Conservation (phyloP, 64 coral and sea anemone species). For the Actinia equina region DNA sequence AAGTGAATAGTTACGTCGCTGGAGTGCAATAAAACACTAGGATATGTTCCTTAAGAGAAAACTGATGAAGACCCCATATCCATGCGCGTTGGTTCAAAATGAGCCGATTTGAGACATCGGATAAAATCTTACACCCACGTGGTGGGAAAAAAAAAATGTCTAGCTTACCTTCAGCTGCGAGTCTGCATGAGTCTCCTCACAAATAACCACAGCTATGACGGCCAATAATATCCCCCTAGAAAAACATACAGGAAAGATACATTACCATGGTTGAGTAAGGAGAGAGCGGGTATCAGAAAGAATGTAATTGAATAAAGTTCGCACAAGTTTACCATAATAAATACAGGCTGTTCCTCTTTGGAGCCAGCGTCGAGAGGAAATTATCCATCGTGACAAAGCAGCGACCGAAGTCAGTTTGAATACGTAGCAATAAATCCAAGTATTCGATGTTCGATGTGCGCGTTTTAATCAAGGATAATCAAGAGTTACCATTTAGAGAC, state of each 20-base stretch:
- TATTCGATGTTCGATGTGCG: neutral
- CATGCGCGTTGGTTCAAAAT: neutral
- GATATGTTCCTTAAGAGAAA: neutral
- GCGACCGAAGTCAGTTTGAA: neutral
- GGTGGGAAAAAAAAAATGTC: neutral
- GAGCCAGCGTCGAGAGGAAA: neutral
- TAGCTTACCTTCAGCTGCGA: neutral
- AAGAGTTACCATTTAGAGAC: neutral
- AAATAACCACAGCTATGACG: neutral
- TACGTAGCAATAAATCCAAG: neutral
- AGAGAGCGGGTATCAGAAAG: neutral
- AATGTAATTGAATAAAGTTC: neutral
- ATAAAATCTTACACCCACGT: neutral
- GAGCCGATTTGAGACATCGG: neutral
- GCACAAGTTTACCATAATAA: neutral
- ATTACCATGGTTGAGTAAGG: neutral
- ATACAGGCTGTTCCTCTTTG: neutral
- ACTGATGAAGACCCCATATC: neutral
- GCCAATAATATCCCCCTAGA: neutral
- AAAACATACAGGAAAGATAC: neutral
- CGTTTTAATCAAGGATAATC: neutral
- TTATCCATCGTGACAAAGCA: neutral
- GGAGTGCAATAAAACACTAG: neutral
- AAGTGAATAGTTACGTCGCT: neutral
- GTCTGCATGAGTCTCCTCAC: neutral